Percentiles rank a stretch among this genome's conserved stretches.
Conservation (phyloP, 2,113 vertebrate species). For the Pungitius pungitius region DNA sequence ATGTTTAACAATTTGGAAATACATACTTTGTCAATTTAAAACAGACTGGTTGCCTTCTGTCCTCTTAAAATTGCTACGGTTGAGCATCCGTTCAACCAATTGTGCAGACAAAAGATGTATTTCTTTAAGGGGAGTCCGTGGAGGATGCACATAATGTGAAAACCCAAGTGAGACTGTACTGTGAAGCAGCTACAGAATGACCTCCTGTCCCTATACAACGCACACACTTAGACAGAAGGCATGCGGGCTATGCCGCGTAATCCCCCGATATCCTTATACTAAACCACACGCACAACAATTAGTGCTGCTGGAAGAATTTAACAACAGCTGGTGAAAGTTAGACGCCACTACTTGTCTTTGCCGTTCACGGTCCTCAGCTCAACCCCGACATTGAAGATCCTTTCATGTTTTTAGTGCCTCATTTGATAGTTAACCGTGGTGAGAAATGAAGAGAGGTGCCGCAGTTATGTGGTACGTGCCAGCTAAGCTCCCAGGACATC, state of each 20-base stretch:
- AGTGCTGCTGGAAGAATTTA: slow-evolving; percentile 77
- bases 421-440: slow-evolving; percentile 5
- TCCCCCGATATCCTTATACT: slow-evolving; percentile 80
- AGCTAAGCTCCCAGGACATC: background rate
- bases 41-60: slow-evolving; percentile 63
- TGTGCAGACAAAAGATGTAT: slow-evolving; percentile 75
- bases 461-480: background rate
- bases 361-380: slow-evolving; percentile 55
- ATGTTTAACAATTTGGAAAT: slow-evolving; percentile 70
- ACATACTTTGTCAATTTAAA: slow-evolving; percentile 70
- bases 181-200: slow-evolving; percentile 69
- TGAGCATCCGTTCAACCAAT: slow-evolving; percentile 64
- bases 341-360: slow-evolving; percentile 63
- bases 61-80: slow-evolving; percentile 56
- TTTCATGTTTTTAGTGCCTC: slow-evolving; percentile 18
- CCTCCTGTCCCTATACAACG: slow-evolving; percentile 73
- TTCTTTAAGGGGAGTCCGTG: slow-evolving; percentile 62
- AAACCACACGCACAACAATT: slow-evolving; percentile 81
- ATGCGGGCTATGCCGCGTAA: slow-evolving; percentile 78
- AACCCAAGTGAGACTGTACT: slow-evolving; percentile 69
- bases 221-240: slow-evolving; percentile 75
- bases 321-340: slow-evolving; percentile 79
- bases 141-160: slow-evolving; percentile 63
- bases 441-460: background rate
- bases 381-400: slow-evolving; percentile 18